A percentile compares a stretch with the other conserved stretches of the same genome.
Evolutionary conservation across 2,113 vertebrate species (phyloP).

Genomic region (Rhadina sibilatrix): DNA sequence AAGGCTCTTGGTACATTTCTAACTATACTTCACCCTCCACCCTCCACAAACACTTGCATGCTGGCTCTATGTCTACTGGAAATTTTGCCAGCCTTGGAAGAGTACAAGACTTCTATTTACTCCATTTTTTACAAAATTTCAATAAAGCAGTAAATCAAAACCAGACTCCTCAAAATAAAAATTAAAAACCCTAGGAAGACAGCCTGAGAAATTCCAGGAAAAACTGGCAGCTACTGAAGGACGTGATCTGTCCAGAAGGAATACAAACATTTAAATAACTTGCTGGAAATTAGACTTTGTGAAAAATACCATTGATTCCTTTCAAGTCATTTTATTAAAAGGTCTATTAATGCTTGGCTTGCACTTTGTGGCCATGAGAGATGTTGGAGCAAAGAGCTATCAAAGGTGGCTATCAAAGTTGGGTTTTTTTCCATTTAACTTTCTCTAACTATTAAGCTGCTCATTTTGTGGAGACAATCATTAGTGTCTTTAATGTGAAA

Average conservation of each 20-base stretch:
- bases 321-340: slow-evolving; percentile 63
- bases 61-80: background rate
- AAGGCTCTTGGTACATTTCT: background rate
- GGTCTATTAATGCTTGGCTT: slow-evolving; percentile 56
- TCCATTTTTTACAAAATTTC: background rate
- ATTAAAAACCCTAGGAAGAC: background rate
- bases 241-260: slow-evolving; percentile 3
- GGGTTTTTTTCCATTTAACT: slow-evolving; percentile 59
- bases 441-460: slow-evolving; percentile 69
- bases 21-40: background rate
- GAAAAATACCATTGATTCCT: slow-evolving; percentile 38
- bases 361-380: slow-evolving; percentile 48
- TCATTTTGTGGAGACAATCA: slow-evolving; percentile 73
- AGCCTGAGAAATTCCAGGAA: slow-evolving; percentile 13
- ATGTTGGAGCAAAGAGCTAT: slow-evolving; percentile 61
- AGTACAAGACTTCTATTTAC: background rate
- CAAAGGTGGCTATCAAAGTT: slow-evolving; percentile 69
- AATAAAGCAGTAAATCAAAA: background rate
- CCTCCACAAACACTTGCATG: background rate
- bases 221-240: background rate
- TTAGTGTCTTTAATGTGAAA: slow-evolving; percentile 76
- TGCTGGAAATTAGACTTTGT: slow-evolving; percentile 44
- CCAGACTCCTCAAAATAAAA: background rate
- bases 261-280: slow-evolving; percentile 40
- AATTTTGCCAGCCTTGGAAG: background rate